Evolutionary conservation across 2,113 vertebrate species (phyloP).

Genomic region (Hystrix brachyura): DNA sequence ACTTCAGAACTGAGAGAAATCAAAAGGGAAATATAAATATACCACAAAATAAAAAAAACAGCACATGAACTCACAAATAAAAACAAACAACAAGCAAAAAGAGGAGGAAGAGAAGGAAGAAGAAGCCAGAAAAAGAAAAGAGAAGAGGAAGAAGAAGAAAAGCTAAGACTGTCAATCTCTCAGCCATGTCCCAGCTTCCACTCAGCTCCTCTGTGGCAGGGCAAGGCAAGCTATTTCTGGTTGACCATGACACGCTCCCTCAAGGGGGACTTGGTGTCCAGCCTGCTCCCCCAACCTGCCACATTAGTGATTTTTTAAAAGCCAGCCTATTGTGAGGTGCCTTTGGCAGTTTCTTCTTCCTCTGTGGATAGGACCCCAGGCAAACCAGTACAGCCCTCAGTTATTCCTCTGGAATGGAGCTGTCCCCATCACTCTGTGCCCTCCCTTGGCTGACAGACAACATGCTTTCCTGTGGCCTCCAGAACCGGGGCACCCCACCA

Average conservation of each 20-base stretch:
- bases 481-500: background rate
- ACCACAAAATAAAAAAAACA: background rate
- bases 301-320: background rate
- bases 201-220: background rate
- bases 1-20: conserved; percentile 41
- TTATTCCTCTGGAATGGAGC: background rate
- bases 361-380: background rate
- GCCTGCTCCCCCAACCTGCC: background rate
- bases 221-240: background rate
- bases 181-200: background rate
- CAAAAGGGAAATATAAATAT: background rate
- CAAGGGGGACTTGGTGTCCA: background rate
- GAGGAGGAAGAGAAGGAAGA: background rate
- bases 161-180: background rate
- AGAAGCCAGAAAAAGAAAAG: rapidly evolving
- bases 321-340: background rate
- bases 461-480: background rate
- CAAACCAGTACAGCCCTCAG: background rate
- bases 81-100: background rate
- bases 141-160: background rate
- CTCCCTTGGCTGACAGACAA: background rate
- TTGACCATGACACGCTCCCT: background rate
- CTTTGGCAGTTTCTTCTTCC: conserved; percentile 43
- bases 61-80: background rate
- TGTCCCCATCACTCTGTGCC: background rate